Evolutionary conservation across 2,888 invertebrate genomes (phyloP).

Genomic region (Campoplex capitator): DNA sequence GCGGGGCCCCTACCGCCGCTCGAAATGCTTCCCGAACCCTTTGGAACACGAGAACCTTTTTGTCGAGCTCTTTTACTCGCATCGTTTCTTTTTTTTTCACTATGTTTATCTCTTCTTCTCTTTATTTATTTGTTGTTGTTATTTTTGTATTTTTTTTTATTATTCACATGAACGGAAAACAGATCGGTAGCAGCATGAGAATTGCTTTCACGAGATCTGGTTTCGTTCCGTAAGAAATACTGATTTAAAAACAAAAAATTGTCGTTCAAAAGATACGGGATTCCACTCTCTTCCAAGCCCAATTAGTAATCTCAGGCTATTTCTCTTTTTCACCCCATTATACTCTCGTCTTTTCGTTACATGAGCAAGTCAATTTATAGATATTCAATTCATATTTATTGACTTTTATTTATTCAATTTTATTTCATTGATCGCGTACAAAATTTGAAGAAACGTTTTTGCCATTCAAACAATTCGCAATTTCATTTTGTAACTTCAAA

Average conservation of each 20-base stretch:
- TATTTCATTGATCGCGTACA: background rate
- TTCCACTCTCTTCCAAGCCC: slow-evolving; percentile 55
- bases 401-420: background rate
- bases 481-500: too few relatives aligned
- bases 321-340: slow-evolving; percentile 47
- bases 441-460: background rate
- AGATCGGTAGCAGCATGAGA: slow-evolving; percentile 60
- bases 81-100: slow-evolving; percentile 37
- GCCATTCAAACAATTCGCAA: too few relatives aligned
- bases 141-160: slow-evolving; percentile 17
- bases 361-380: background rate
- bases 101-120: slow-evolving; percentile 32
- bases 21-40: slow-evolving; percentile 23
- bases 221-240: slow-evolving; percentile 6
- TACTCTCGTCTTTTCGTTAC: background rate
- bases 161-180: slow-evolving; percentile 42
- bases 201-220: slow-evolving; percentile 24
- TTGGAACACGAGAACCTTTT: slow-evolving; percentile 54
- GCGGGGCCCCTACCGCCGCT: slow-evolving; percentile 39
- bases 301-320: slow-evolving; percentile 70
- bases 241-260: slow-evolving; percentile 32
- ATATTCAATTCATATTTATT: background rate
- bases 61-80: slow-evolving; percentile 32
- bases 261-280: slow-evolving; percentile 21
- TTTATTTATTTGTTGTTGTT: slow-evolving; percentile 37